Conservation (phyloP, 2,113 vertebrate species). For the Cyphomyrus plagiostoma region DNA sequence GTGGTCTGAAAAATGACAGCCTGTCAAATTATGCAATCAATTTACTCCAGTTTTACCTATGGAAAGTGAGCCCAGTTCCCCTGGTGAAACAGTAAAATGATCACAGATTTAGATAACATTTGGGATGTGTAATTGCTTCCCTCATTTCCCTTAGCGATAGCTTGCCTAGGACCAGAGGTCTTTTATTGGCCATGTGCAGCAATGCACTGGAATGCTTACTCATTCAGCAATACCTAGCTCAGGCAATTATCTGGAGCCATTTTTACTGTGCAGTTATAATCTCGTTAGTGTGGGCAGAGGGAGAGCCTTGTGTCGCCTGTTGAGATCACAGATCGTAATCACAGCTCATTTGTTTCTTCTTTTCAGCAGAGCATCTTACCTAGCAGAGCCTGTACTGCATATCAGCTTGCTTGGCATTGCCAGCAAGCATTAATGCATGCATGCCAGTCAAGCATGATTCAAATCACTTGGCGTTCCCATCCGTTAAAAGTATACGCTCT, state of each 20-base stretch:
- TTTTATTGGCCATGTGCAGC: neutral
- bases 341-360: neutral
- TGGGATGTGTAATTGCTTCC: neutral
- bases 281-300: neutral
- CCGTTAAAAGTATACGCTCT: neutral
- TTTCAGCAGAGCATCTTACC: neutral
- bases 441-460: neutral
- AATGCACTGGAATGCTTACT: neutral
- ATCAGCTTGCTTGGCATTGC: neutral
- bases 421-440: neutral
- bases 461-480: neutral
- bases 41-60: neutral
- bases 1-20: neutral
- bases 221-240: neutral
- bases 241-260: neutral
- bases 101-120: neutral
- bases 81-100: neutral
- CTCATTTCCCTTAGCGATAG: neutral
- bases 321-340: neutral
- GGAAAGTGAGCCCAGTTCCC: neutral
- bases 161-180: neutral
- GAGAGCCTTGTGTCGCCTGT: neutral
- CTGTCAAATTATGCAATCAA: neutral
- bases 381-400: neutral
- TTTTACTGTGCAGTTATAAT: neutral